Evolutionary conservation across 2,888 invertebrate species (phyloP).

Genomic region (Sceliomorpha sp.): DNA sequence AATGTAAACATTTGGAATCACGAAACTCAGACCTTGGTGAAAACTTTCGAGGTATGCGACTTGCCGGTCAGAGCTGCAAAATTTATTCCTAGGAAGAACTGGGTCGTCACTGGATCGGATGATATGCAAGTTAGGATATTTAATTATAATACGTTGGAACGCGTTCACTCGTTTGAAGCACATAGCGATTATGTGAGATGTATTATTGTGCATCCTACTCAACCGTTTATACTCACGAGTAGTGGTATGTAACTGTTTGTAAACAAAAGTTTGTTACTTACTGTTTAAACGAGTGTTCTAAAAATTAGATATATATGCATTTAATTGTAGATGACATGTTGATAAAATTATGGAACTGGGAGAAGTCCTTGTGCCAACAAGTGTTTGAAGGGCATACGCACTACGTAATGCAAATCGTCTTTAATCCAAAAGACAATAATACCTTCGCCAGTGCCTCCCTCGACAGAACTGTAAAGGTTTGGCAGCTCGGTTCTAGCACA

Average conservation of each 20-base stretch:
- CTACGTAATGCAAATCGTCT: conserved; percentile 99
- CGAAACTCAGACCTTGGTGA: conserved; percentile 94
- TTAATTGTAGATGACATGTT: conserved; percentile 95
- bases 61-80: conserved; percentile 97
- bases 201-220: conserved; percentile 98
- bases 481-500: conserved; percentile 98
- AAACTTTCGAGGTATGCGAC: conserved; percentile 96
- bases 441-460: conserved; percentile 99
- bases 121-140: conserved; percentile 97
- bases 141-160: conserved; percentile 99
- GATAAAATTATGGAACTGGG: conserved; percentile 99
- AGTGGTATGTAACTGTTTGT: too few species aligned
- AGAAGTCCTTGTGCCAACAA: conserved; percentile 97
- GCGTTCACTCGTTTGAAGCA: conserved; percentile 97
- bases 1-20: conserved; percentile 99
- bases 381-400: conserved; percentile 99
- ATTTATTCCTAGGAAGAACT: conserved; percentile 98
- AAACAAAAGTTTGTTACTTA: too few species aligned
- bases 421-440: conserved; percentile 99
- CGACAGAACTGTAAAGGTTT: conserved; percentile 98
- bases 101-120: conserved; percentile 99
- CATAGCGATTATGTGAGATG: conserved; percentile 99
- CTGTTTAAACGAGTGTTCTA: too few species aligned
- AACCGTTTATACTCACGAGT: conserved; percentile 97
- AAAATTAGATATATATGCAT: too few species aligned